Evolutionary conservation across 1,140 invertebrate species (phyloP).

Genomic region (Adelges cooleyi): DNA sequence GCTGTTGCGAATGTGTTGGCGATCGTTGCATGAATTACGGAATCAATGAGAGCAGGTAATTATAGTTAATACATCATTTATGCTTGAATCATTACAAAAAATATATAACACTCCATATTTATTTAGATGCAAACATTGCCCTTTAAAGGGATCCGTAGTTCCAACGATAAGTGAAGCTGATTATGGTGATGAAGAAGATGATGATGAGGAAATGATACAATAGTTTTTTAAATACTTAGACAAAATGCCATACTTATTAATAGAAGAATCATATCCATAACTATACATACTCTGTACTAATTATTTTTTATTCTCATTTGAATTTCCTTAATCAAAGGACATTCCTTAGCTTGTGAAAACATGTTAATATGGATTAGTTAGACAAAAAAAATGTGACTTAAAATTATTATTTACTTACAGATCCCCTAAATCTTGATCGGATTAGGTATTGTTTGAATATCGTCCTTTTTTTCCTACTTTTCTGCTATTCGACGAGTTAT

Average conservation of each 20-base stretch:
- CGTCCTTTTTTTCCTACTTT: no score
- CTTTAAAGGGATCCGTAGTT: constrained; percentile 5
- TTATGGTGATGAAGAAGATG: constrained; percentile 23
- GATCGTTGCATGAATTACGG: constrained; percentile 84
- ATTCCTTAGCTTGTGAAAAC: no score
- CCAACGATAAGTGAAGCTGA: constrained; percentile 20
- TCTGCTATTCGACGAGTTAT: no score
- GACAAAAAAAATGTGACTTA: no score
- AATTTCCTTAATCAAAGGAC: no score
- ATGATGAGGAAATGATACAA: constrained; percentile 23
- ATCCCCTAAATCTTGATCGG: no score
- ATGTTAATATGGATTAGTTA: no score
- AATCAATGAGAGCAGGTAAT: constrained; percentile 66
- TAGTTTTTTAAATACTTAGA: background rate
- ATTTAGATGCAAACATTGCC: constrained; percentile 10
- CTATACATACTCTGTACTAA: constrained; percentile 17
- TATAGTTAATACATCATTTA: background rate
- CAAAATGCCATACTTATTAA: background rate
- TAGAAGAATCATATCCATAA: constrained; percentile 17
- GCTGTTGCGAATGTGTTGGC: constrained; percentile 88
- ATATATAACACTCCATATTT: background rate
- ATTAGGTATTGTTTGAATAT: no score
- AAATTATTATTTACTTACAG: no score
- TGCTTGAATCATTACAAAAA: background rate
- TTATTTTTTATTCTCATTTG: no score